Percentiles rank a stretch among this genome's conserved stretches.
These are phyloP conservation scores for Caenorhabditis sinica DNA, from an alignment of 2,888 invertebrate genomes.

Conservation along the genomic window DNA sequence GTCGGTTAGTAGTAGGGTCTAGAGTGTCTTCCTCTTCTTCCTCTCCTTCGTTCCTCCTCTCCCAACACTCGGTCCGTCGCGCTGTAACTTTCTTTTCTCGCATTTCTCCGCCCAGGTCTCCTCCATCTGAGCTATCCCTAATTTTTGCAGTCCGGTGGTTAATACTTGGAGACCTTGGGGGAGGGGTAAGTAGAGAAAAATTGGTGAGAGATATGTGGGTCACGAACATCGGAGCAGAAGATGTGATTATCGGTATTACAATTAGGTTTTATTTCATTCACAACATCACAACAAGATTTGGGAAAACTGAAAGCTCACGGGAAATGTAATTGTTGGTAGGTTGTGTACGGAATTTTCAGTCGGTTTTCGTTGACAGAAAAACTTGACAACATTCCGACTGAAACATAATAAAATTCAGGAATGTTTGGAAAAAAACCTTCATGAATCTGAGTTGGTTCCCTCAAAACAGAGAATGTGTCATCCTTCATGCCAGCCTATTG, in stretches of 20 bases:
- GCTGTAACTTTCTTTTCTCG: conserved; percentile 63
- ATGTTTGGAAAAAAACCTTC: no score
- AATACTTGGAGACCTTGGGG: conserved; percentile 20
- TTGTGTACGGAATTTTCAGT: conserved; percentile 50
- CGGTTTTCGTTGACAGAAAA: conserved; percentile 35
- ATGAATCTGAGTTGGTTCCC: not conserved
- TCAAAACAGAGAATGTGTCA: not conserved
- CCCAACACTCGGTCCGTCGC: conserved; percentile 52
- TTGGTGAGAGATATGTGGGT: conserved; percentile 5
- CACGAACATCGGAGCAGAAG: conserved; percentile 11
- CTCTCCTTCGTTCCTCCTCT: not conserved
- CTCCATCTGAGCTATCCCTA: conserved; percentile 13
- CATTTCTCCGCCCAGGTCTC: conserved; percentile 36
- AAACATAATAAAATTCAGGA: conserved; percentile 2
- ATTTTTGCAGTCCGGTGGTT: conserved; percentile 53
- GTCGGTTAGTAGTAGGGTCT: conserved; percentile 37
- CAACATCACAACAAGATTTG: conserved; percentile 46
- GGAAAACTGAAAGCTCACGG: not conserved
- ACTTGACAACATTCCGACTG: conserved; percentile 56
- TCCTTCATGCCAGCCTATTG: no score
- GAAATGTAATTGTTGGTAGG: conserved; percentile 29
- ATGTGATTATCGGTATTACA: conserved; percentile 13
- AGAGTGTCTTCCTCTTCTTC: not conserved
- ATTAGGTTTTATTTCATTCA: conserved; percentile 34
- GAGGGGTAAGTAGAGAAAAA: not conserved